Conservation (phyloP, 2,797 vertebrate species). For the Acridotheres tristis region DNA sequence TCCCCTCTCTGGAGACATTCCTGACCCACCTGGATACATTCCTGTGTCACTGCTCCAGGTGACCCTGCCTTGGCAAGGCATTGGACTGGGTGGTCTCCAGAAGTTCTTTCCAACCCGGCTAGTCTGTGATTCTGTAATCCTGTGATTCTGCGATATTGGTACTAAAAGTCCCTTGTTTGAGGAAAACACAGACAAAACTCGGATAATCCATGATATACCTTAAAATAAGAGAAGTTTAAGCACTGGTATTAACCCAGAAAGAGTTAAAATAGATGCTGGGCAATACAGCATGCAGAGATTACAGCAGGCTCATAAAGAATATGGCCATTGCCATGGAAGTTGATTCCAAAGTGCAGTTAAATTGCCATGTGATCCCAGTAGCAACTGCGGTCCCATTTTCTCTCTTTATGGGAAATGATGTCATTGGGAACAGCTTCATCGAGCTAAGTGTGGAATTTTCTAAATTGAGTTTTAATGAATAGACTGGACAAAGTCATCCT, state of each 20-base stretch:
- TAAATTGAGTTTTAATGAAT: background rate
- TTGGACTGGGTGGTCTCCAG: background rate
- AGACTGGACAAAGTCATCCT: background rate
- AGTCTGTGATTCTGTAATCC: background rate
- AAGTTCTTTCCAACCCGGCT: background rate
- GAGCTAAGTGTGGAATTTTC: background rate
- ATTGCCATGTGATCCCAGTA: background rate
- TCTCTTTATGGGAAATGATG: slow-evolving; percentile 19
- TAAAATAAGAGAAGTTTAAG: background rate
- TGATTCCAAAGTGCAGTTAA: background rate
- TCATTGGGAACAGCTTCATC: background rate
- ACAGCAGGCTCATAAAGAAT: background rate
- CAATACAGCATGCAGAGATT: background rate
- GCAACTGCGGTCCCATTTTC: background rate
- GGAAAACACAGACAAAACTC: background rate
- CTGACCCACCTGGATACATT: background rate
- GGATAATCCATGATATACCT: rapidly evolving
- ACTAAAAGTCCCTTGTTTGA: background rate
- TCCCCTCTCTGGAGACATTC: background rate
- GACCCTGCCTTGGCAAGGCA: background rate
- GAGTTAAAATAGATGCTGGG: background rate
- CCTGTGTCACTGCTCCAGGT: background rate
- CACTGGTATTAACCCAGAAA: background rate
- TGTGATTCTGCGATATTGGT: background rate
- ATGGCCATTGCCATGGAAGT: background rate